Percentiles rank a stretch among this genome's conserved stretches.
Evolutionary conservation across 2,888 invertebrate genomes (phyloP).

Genomic region (Laspeyria flexula): DNA sequence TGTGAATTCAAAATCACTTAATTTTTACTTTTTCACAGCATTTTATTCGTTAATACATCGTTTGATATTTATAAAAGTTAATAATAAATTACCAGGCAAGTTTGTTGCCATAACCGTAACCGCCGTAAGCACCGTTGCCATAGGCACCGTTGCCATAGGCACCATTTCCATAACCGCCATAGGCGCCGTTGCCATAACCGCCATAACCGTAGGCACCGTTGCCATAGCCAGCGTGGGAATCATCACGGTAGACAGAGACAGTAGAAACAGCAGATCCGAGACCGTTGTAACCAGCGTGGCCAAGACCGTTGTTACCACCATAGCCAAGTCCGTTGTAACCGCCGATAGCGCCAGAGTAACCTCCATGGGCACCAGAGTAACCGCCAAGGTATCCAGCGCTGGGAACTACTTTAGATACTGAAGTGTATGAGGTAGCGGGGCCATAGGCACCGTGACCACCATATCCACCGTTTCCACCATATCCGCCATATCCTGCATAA

Average conservation of each 20-base stretch:
- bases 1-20: conserved; percentile 7
- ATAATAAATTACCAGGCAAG: neutral
- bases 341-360: conserved; percentile 9
- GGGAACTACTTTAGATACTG: neutral
- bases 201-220: conserved; percentile 4
- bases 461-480: conserved; percentile 16
- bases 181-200: neutral
- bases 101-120: no score
- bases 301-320: conserved; percentile 25
- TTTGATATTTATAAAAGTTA: neutral
- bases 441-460: conserved; percentile 21
- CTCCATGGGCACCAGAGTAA: conserved; percentile 11
- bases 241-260: conserved; percentile 43
- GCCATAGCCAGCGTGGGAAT: conserved; percentile 16
- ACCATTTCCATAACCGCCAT: neutral
- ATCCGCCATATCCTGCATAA: conserved; percentile 17
- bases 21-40: neutral
- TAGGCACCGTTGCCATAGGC: neutral
- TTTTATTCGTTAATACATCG: neutral
- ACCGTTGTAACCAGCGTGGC: conserved; percentile 34
- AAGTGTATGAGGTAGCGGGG: conserved; percentile 43
- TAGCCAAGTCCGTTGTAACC: conserved; percentile 14
- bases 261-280: conserved; percentile 48
- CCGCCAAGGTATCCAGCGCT: conserved; percentile 3
- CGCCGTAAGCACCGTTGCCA: no score